Conservation (phyloP, 2,113 vertebrate genomes). For the Peromyscus polionotus region DNA sequence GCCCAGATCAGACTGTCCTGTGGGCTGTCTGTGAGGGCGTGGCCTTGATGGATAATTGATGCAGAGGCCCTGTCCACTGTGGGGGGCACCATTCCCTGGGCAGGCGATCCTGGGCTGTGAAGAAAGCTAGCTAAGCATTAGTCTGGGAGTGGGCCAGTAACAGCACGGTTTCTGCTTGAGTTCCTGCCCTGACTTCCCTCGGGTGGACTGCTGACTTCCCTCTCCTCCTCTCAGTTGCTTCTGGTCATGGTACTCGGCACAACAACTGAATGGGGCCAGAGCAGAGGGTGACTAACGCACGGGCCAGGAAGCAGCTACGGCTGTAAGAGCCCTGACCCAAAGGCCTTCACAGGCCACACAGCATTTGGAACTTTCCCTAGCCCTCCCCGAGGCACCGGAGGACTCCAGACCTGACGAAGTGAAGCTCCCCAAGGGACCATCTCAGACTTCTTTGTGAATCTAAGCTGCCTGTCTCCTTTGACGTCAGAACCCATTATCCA, state of each 20-base stretch:
- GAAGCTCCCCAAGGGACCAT: fast-evolving
- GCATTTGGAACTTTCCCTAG: fast-evolving
- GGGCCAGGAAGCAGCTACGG: not conserved
- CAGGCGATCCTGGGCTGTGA: not conserved
- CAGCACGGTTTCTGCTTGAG: not conserved
- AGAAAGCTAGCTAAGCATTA: not conserved
- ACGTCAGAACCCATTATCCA: fast-evolving
- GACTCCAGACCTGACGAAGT: no score
- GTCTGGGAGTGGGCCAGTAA: not conserved
- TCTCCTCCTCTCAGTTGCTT: not conserved
- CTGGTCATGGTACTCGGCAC: not conserved
- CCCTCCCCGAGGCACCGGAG: not conserved
- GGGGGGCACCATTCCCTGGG: not conserved
- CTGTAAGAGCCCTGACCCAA: not conserved
- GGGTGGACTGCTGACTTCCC: not conserved
- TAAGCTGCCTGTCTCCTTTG: not conserved
- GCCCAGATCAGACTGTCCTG: not conserved
- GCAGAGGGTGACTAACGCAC: not conserved
- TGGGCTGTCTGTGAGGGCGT: not conserved
- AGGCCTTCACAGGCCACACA: no score
- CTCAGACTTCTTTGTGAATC: not conserved
- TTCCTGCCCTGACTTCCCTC: not conserved
- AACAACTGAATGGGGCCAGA: not conserved
- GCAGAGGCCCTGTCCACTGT: not conserved
- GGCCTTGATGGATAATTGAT: not conserved